Percentiles rank a stretch among this genome's conserved stretches.
Evolutionary conservation across 2,113 vertebrate species (phyloP).

Genomic region (Piprites chloris): DNA sequence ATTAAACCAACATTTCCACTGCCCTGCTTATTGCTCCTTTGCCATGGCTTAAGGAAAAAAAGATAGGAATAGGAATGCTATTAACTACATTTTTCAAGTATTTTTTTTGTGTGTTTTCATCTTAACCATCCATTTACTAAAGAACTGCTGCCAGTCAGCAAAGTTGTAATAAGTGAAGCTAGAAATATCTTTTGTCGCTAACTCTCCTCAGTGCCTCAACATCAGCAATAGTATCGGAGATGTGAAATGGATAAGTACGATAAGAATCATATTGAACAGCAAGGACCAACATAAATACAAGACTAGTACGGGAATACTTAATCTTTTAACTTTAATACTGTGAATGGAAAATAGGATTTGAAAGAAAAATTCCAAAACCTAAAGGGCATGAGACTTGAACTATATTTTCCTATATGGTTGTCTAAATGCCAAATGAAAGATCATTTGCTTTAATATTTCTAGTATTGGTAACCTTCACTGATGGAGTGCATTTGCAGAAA

Average conservation of each 20-base stretch:
- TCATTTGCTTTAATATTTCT: conserved; percentile 6
- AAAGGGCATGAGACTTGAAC: neutral
- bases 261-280: neutral
- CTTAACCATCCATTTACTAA: neutral
- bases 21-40: neutral
- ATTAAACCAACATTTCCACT: neutral
- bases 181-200: neutral
- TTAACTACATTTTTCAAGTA: neutral
- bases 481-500: neutral
- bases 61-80: neutral
- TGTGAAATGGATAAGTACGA: neutral
- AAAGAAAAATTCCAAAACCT: neutral
- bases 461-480: neutral
- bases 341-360: neutral
- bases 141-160: neutral
- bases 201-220: neutral
- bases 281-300: neutral
- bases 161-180: neutral
- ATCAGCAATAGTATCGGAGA: neutral
- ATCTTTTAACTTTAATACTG: neutral
- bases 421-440: neutral
- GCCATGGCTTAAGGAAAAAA: neutral
- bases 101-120: neutral
- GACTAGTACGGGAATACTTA: neutral
- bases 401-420: neutral